These are phyloP conservation scores for Oceanodroma tethys DNA, from an alignment of 2,113 vertebrate species.

Conservation along the genomic window DNA sequence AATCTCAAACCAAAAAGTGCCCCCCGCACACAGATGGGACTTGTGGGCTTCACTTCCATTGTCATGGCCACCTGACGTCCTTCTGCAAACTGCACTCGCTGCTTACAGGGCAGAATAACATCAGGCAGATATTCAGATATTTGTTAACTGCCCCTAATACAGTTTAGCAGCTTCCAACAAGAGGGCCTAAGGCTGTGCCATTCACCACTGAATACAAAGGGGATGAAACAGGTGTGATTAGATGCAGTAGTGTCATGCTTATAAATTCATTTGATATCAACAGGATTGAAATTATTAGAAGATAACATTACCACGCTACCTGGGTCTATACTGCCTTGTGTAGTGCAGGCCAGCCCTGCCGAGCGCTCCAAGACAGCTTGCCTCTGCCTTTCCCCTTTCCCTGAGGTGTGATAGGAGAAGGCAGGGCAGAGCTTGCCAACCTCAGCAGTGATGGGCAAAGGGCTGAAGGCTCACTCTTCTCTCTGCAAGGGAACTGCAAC, in stretches of 20 bases:
- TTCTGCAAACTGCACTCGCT: not conserved
- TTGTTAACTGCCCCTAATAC: not conserved
- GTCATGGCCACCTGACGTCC: not conserved
- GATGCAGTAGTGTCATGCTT: not conserved
- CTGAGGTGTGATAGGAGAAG: not conserved
- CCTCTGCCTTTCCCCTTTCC: not conserved
- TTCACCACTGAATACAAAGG: not conserved
- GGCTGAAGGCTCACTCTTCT: rapidly evolving
- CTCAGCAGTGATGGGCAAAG: not conserved
- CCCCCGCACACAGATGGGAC: not conserved
- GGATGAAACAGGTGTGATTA: not conserved
- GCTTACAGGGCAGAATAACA: not conserved
- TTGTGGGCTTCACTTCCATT: not conserved
- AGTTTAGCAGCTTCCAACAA: not conserved
- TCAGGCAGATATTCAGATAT: not conserved
- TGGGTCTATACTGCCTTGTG: not conserved
- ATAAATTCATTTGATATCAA: not conserved
- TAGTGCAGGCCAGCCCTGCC: not conserved
- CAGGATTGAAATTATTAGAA: not conserved
- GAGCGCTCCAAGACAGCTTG: not conserved
- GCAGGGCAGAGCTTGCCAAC: not conserved
- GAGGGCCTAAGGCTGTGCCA: not conserved
- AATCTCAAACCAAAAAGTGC: not conserved
- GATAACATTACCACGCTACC: rapidly evolving
- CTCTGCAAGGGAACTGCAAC: not conserved